Conservation (phyloP, 2,797 vertebrate species). For the Microctenopoma steveboyesi region DNA sequence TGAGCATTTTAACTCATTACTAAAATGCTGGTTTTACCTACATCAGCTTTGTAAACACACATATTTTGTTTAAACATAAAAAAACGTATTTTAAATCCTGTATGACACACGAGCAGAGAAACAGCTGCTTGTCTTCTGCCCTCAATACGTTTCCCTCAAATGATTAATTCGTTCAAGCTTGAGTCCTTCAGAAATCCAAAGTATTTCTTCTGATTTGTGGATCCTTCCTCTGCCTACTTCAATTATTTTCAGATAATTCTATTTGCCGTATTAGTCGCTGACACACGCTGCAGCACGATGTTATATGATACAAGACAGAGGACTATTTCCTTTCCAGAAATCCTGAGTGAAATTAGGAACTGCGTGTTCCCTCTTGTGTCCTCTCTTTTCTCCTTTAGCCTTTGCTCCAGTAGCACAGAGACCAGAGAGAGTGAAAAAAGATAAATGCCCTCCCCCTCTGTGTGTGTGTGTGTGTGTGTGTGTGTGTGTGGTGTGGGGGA, state of each 20-base stretch:
- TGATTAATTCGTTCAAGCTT: conserved; percentile 30
- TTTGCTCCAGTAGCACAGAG: conserved; percentile 64
- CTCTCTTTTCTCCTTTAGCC: conserved; percentile 57
- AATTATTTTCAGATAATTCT: conserved; percentile 57
- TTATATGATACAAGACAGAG: conserved; percentile 18
- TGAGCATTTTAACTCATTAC: too few relatives aligned
- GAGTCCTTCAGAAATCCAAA: conserved; percentile 21
- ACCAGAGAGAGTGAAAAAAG: conserved; percentile 42
- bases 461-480: conserved; percentile 20
- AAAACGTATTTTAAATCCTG: conserved; percentile 14
- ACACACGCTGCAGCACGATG: conserved; percentile 39
- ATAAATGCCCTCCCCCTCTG: conserved; percentile 38
- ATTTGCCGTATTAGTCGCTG: conserved; percentile 34
- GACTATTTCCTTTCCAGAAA: conserved; percentile 45
- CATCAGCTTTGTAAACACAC: too few relatives aligned
- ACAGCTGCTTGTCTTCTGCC: conserved; percentile 13
- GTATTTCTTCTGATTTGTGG: conserved; percentile 23
- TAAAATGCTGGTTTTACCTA: too few relatives aligned
- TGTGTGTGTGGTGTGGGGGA: conserved; percentile 16
- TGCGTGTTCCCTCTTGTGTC: conserved; percentile 70
- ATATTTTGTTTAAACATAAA: too few relatives aligned
- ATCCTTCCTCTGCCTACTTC: conserved; percentile 44
- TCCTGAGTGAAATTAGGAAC: conserved; percentile 57
- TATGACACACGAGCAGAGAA: conserved; percentile 1
- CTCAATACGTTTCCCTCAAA: conserved; percentile 12